These are phyloP conservation scores for Nothobranchius furzeri DNA, from an alignment of 2,113 vertebrate species.

Conservation along the genomic window DNA sequence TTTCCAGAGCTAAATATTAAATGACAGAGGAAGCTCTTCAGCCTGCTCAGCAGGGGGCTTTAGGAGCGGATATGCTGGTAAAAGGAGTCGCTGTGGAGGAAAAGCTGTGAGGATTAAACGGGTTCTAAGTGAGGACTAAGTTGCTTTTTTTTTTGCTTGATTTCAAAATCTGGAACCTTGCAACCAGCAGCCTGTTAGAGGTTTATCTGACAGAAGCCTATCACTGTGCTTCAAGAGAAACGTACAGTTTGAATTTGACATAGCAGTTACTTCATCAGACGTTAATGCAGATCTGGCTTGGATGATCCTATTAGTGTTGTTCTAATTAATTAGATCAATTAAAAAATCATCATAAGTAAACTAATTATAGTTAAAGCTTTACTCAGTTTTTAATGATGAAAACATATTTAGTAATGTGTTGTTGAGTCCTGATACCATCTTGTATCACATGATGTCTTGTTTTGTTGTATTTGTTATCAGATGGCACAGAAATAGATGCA, in stretches of 20 bases:
- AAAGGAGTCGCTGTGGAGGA: constrained; percentile 42
- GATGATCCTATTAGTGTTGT: constrained; percentile 14
- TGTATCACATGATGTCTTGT: background rate
- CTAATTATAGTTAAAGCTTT: background rate
- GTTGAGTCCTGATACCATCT: background rate
- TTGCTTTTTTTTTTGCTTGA: constrained; percentile 18
- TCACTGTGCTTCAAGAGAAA: background rate
- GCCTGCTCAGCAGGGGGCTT: constrained; percentile 29
- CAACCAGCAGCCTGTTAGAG: constrained; percentile 7
- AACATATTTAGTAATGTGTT: background rate
- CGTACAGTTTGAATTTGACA: constrained; percentile 1
- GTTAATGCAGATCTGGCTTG: constrained; percentile 11
- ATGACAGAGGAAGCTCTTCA: constrained; percentile 50
- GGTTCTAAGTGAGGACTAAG: constrained; percentile 10
- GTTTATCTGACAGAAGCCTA: constrained; percentile 3
- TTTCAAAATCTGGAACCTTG: constrained; percentile 21
- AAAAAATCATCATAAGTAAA: background rate
- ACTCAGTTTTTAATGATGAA: background rate
- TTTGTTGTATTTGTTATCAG: background rate
- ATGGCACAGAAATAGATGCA: background rate
- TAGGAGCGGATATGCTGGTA: constrained; percentile 41
- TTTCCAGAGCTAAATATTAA: constrained; percentile 58
- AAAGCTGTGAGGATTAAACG: constrained; percentile 43
- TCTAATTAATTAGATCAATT: constrained; percentile 29
- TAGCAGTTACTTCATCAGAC: constrained; percentile 18